A percentile compares a stretch with the other conserved stretches of the same genome.
Evolutionary conservation across 2,113 vertebrate species (phyloP).

Genomic region (Phyllopteryx taeniolatus): DNA sequence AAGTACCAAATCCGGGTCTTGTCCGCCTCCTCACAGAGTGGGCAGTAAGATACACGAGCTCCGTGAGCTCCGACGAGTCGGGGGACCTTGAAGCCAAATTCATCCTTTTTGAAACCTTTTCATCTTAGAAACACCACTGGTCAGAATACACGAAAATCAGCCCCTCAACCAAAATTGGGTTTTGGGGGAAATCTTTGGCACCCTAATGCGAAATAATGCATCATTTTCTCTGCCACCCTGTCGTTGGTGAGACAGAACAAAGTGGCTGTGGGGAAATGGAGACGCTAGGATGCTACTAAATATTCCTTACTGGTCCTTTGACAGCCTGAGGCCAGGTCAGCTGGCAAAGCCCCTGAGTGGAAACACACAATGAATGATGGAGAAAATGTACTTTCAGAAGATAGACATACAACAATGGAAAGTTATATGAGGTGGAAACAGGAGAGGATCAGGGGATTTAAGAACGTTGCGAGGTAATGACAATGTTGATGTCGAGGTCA

Average conservation of each 20-base stretch:
- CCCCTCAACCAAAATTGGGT: neutral
- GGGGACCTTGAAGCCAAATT: neutral
- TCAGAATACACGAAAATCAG: neutral
- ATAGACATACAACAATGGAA: slow-evolving; percentile 4
- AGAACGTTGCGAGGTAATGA: slow-evolving; percentile 4
- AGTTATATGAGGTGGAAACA: neutral
- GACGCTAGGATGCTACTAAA: neutral
- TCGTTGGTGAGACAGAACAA: neutral
- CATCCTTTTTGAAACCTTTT: neutral
- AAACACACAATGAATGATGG: slow-evolving; percentile 31
- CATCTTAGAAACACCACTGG: neutral
- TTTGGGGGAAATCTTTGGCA: neutral
- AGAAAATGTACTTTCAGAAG: slow-evolving; percentile 1
- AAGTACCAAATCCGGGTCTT: too few species aligned
- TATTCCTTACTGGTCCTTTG: slow-evolving; percentile 5
- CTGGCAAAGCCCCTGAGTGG: slow-evolving; percentile 15
- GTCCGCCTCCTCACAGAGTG: too few species aligned
- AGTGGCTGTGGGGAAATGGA: neutral
- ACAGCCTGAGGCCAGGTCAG: slow-evolving; percentile 31
- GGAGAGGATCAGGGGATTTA: neutral
- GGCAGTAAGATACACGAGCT: too few species aligned
- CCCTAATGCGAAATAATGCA: neutral
- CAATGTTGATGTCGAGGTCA: slow-evolving; percentile 18
- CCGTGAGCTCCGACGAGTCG: neutral
- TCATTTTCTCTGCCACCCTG: neutral